Evolutionary conservation across 1,140 invertebrate genomes (phyloP).

Genomic region (Scaptodrosophila lebanonensis): DNA sequence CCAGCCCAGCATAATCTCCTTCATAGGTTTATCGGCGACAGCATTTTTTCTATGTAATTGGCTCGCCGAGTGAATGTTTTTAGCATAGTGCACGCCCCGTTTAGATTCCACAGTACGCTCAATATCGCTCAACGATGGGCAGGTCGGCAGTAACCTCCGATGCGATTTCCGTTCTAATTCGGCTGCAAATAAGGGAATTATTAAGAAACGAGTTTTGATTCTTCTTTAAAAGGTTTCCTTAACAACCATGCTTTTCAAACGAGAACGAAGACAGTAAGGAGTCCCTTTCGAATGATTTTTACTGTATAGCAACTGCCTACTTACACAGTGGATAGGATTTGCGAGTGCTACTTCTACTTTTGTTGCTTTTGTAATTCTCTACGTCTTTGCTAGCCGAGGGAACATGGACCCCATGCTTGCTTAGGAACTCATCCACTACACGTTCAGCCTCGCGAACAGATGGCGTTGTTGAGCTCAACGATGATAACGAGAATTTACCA

Average conservation of each 20-base stretch:
- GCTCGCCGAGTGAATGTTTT: constrained; percentile 45
- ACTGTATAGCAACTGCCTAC: constrained; percentile 10
- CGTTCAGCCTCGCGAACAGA: constrained; percentile 63
- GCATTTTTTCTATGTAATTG: constrained; percentile 11
- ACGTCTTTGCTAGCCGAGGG: constrained; percentile 3
- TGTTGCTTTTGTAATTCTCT: background rate
- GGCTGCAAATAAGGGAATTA: constrained; percentile 25
- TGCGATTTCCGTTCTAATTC: constrained; percentile 41
- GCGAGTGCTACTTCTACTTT: constrained; percentile 34
- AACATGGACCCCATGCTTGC: constrained; percentile 45
- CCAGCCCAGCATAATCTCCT: constrained; percentile 59
- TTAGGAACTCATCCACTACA: constrained; percentile 61
- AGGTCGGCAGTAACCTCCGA: constrained; percentile 36
- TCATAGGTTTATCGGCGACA: constrained; percentile 31
- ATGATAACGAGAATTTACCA: constrained; percentile 44
- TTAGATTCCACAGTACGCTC: constrained; percentile 60
- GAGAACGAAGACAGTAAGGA: no score
- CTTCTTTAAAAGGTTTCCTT: no score
- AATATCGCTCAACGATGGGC: constrained; percentile 66
- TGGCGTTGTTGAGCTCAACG: constrained; percentile 52
- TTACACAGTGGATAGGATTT: constrained; percentile 67
- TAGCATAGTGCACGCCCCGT: constrained; percentile 46
- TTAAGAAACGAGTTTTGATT: background rate
- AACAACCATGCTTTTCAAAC: no score
- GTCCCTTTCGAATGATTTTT: constrained; percentile 1